Percentiles rank a stretch among this genome's conserved stretches.
Evolutionary conservation across 1,140 invertebrate species (phyloP).

Genomic region (Drosophila athabasca): DNA sequence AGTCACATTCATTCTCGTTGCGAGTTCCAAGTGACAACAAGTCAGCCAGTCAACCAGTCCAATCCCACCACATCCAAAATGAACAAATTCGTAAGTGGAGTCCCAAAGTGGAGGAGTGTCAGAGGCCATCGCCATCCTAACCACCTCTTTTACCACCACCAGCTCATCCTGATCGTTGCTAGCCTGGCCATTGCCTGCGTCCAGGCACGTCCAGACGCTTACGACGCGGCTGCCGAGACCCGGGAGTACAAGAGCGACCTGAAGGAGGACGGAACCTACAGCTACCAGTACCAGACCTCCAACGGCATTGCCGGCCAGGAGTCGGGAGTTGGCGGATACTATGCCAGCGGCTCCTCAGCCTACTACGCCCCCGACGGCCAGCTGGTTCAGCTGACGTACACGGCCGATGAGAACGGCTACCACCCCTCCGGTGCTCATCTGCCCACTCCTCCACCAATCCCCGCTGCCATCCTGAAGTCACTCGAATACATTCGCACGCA

Average conservation of each 20-base stretch:
- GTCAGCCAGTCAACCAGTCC: conserved; percentile 19
- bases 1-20: conserved; percentile 70
- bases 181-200: conserved; percentile 47
- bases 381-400: conserved; percentile 86
- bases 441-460: conserved; percentile 92
- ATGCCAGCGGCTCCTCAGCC: conserved; percentile 71
- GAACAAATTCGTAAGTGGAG: conserved; percentile 75
- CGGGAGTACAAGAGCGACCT: conserved; percentile 73
- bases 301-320: conserved; percentile 87
- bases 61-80: conserved; percentile 53
- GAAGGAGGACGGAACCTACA: conserved; percentile 86
- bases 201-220: conserved; percentile 63
- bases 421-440: conserved; percentile 89
- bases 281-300: conserved; percentile 85
- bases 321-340: conserved; percentile 83
- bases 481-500: conserved; percentile 86
- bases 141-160: not conserved
- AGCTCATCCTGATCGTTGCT: conserved; percentile 66
- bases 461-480: conserved; percentile 87
- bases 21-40: conserved; percentile 70
- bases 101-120: not conserved
- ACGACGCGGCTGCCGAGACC: conserved; percentile 69
- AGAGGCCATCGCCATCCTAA: not conserved
- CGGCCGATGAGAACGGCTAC: conserved; percentile 91
- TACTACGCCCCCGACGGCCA: conserved; percentile 83